phyloP scores from a whole-genome alignment of 2,113 vertebrate species.

The Spheniscus mendiculus region DNA sequence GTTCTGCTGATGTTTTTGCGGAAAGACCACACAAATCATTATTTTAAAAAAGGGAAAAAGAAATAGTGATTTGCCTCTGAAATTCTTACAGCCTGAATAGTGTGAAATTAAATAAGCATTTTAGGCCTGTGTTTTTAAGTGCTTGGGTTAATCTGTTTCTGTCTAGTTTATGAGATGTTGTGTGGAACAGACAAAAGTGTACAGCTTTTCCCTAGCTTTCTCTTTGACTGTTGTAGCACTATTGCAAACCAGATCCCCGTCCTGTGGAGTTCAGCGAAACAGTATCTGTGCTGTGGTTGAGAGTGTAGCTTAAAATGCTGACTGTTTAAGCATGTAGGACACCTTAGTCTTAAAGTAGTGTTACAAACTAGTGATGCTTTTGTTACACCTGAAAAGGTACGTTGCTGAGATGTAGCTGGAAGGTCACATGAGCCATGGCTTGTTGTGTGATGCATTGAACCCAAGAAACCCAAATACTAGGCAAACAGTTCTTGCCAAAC shows the following conservation, averaged over 20 bases:
- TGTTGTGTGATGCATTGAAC: neutral
- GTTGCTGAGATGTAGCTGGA: neutral
- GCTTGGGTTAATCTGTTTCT: neutral
- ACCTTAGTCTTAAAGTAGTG: no score
- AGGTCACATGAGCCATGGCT: neutral
- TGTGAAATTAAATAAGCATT: conserved; percentile 44
- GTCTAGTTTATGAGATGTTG: neutral
- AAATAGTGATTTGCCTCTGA: neutral
- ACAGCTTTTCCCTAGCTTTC: neutral
- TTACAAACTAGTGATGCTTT: neutral
- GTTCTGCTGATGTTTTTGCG: neutral
- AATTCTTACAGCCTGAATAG: neutral
- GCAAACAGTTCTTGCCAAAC: neutral
- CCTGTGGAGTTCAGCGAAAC: neutral
- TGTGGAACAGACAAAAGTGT: neutral
- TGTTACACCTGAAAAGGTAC: neutral
- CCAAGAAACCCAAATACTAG: neutral
- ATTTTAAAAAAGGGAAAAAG: neutral
- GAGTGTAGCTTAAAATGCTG: neutral
- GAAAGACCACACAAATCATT: neutral
- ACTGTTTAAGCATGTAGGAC: neutral
- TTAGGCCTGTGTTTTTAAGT: neutral
- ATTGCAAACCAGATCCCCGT: neutral
- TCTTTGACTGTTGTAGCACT: neutral
- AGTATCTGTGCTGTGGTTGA: neutral